Percentiles rank a stretch among this genome's conserved stretches.
Conservation (phyloP, 2,113 vertebrate genomes). For the Xenotilapia longispinis region DNA sequence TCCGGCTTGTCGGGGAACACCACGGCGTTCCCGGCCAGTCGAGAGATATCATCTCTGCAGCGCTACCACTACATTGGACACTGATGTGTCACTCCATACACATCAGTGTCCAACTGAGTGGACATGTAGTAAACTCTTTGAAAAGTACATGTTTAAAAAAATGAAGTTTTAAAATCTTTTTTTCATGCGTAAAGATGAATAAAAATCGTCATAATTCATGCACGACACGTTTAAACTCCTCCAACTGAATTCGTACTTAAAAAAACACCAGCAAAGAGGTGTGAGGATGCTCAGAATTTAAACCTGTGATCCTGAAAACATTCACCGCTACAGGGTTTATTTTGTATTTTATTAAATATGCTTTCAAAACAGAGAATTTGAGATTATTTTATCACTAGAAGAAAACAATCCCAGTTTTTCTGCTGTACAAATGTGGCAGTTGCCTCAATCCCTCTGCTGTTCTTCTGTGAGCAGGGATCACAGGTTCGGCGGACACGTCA, state of each 20-base stretch:
- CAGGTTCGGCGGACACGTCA: not conserved
- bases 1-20: not conserved
- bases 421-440: not conserved
- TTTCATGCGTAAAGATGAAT: too few relatives aligned
- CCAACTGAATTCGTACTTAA: not conserved
- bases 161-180: not conserved
- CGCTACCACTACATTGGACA: rapidly evolving
- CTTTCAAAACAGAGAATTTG: not conserved
- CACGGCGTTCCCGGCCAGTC: rapidly evolving
- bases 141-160: not conserved
- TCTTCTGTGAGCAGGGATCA: slow-evolving; percentile 4
- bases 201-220: not conserved
- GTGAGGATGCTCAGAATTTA: rapidly evolving
- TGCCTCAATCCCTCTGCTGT: rapidly evolving
- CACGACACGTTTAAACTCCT: not conserved
- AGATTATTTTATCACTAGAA: not conserved
- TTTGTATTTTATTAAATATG: not conserved
- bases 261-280: not conserved
- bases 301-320: not conserved
- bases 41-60: not conserved
- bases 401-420: not conserved
- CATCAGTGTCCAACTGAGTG: not conserved
- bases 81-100: not conserved
- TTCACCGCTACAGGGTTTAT: not conserved
- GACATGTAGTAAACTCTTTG: not conserved